Evolutionary conservation across 2,888 invertebrate genomes (phyloP), one percentile per base, ranked within the genome.

Genomic region (Patella pellucida): DNA sequence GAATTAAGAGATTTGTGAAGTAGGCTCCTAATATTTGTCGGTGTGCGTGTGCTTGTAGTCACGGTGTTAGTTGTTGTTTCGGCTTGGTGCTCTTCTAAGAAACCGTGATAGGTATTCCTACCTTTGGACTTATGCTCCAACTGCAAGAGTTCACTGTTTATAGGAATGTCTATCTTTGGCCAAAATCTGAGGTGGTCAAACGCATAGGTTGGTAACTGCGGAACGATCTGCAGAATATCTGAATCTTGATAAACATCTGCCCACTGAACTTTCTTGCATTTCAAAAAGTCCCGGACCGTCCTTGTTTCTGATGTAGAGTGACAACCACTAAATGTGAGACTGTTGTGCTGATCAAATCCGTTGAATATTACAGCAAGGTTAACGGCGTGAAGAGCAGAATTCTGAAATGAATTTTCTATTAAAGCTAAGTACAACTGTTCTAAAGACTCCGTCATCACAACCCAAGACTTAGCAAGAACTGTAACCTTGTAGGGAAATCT

Each of bases 101-200:
- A 62, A 11, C 19, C 19, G 14, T 62, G 62, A 14, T 62, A 62
- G 23, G 23, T 23, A 14, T 19, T 62, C 23, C 62, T 19, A 23
- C 62, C 62, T 9, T 23, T 14, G 23, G 9, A 62, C 62, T 62
- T 19, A 23, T 62, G 62, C 23, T 62, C 62, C 23, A 62, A 62
- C 23, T 62, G 62, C 19, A 62, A 23, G 9, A 62, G 62, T 62
- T 62, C 62, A 15, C 62, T 62, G 62, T 62, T 62, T 19, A 62
- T 62, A 3, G 62, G 62, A 62, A 12, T 62, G 14, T 19, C 62
- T 11, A 62, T 62, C 62, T 62, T 19, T 19, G 62, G 62, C 62
- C 62, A 62, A 11, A 62, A 23, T 23, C 62, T 19, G 19, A 62
- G 11, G 19, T 23, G 62, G 12, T 62, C 62, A 62, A 62, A 62